These are phyloP conservation scores for Pithys albifrons DNA, from an alignment of 2,113 vertebrate genomes.

Conservation along the genomic window DNA sequence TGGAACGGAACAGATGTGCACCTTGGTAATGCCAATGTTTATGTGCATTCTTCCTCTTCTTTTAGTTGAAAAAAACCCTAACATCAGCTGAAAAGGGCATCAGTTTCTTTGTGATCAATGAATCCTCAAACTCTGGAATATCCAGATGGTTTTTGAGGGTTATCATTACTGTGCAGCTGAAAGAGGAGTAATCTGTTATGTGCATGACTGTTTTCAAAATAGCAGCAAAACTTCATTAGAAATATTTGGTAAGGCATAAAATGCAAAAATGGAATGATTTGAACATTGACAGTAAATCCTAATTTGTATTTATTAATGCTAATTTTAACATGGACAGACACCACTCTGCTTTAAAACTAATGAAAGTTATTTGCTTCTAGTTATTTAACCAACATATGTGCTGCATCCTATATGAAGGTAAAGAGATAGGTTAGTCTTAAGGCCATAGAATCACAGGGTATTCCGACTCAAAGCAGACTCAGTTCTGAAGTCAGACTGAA, in stretches of 20 bases:
- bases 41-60: background rate
- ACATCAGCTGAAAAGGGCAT: background rate
- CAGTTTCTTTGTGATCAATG: background rate
- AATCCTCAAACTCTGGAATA: background rate
- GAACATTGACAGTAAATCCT: background rate
- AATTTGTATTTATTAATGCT: background rate
- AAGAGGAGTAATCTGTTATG: background rate
- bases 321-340: background rate
- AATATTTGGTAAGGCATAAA: background rate
- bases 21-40: background rate
- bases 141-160: background rate
- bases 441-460: background rate
- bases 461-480: background rate
- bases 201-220: background rate
- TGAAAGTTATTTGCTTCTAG: background rate
- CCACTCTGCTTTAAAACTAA: background rate
- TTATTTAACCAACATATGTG: background rate
- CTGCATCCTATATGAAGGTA: background rate
- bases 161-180: background rate
- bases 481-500: background rate
- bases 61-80: background rate
- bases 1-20: background rate
- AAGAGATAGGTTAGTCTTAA: background rate
- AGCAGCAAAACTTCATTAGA: background rate
- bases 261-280: background rate